phyloP scores from a whole-genome alignment of 2,888 invertebrate species.

The Pardosa pseudoannulata region DNA sequence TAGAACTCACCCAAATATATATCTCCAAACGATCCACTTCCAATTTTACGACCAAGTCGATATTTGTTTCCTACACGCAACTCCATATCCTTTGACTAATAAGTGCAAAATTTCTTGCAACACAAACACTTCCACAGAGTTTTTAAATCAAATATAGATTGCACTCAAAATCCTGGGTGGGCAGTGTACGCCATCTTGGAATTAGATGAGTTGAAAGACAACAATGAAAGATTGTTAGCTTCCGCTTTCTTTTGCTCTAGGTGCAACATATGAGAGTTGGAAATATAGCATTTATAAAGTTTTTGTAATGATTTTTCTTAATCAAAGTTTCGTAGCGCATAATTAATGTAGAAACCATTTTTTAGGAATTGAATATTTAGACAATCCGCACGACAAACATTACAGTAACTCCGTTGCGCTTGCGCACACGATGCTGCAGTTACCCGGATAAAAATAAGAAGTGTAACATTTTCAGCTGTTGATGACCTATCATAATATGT shows the following conservation, averaged over 20 bases:
- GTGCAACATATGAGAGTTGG: conserved; percentile 28
- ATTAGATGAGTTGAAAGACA: conserved; percentile 56
- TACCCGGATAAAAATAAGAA: conserved; percentile 58
- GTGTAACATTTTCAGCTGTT: conserved; percentile 64
- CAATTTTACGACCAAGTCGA: conserved; percentile 97
- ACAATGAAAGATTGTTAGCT: conserved; percentile 64
- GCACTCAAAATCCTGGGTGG: conserved; percentile 59
- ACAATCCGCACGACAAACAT: conserved; percentile 33
- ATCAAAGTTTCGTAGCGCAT: background rate
- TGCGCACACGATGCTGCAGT: conserved; percentile 65
- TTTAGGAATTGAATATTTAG: conserved; percentile 62
- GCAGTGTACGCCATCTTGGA: conserved; percentile 69
- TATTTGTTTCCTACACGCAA: conserved; percentile 89
- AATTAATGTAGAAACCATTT: conserved; percentile 22
- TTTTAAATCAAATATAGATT: conserved; percentile 13
- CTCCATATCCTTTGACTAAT: conserved; percentile 80
- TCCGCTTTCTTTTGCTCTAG: conserved; percentile 58
- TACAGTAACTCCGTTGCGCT: conserved; percentile 59
- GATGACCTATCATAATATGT: conserved; percentile 61
- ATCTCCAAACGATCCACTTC: conserved; percentile 99
- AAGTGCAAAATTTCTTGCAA: conserved; percentile 24
- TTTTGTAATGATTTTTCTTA: conserved; percentile 19
- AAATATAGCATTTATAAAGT: conserved; percentile 45
- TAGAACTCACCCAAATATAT: conserved; percentile 87
- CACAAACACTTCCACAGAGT: conserved; percentile 6